These are phyloP conservation scores for Dryadula phaetusa DNA, from an alignment of 2,888 invertebrate genomes.

Conservation along the genomic window DNA sequence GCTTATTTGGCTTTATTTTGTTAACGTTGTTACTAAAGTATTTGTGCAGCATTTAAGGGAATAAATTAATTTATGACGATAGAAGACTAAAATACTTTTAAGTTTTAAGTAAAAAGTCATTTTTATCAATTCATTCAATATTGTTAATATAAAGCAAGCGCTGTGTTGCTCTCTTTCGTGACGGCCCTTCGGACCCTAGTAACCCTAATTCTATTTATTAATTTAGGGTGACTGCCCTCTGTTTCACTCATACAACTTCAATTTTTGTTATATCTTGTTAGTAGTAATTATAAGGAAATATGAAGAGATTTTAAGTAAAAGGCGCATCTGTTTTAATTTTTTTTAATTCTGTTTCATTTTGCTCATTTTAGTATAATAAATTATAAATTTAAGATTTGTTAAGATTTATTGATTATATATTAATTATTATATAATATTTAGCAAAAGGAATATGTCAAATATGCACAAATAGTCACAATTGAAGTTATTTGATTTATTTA, in stretches of 20 bases:
- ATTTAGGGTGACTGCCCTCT: slow-evolving; percentile 41
- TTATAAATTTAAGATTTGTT: no score
- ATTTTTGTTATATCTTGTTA: neutral
- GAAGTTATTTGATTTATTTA: neutral
- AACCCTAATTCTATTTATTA: slow-evolving; percentile 41
- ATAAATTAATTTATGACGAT: no score
- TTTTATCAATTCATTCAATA: slow-evolving; percentile 1
- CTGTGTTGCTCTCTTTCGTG: neutral
- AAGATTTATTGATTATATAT: no score
- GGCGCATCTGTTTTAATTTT: neutral
- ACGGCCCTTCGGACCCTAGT: slow-evolving; percentile 11
- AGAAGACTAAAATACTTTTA: no score
- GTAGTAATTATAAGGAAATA: slow-evolving; percentile 1
- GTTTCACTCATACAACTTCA: neutral
- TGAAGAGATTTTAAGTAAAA: neutral
- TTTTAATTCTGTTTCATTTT: neutral
- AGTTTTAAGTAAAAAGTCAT: no score
- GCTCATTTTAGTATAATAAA: no score
- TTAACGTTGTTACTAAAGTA: neutral
- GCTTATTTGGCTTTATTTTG: no score
- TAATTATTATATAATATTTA: no score
- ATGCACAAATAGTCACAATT: neutral
- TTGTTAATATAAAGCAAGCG: neutral
- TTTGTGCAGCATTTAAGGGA: no score
- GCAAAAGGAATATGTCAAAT: neutral